Evolutionary conservation across 1,140 invertebrate genomes (phyloP), one percentile per base, ranked within the genome.

Genomic region (Rhagoletis pomonella): DNA sequence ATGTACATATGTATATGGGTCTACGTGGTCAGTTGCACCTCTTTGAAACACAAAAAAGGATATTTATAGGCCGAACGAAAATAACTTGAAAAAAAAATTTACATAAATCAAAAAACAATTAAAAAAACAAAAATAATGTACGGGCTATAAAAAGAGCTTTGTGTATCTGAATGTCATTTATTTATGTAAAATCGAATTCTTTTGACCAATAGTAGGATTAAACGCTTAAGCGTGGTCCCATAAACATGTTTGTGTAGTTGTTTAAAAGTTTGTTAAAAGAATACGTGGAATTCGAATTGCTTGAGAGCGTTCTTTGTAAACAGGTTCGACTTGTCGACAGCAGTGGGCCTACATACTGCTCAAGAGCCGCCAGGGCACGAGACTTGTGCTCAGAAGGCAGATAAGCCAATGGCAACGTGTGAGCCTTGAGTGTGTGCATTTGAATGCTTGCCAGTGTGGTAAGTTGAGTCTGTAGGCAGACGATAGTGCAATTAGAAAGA

Each of bases 381-480:
- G 67, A 73, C 42, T 12, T 47, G 17, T 4, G 14, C 42, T 73
- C 44, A n/a, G 67, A 5, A 47, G 14, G 14, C 67, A 67, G n/a
- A n/a, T n/a, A n/a, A 67, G 64, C 2, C 64, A 17, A 62, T 17
- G 19, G n/a, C 62, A 67, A 10, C 60, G 17, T 62, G 17, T 62
- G 9, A 62, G 9, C 9, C 17, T 62, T 62, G 14, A 12, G 60
- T 14, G 14, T 62, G 60, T 6, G 60, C 60, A n/a, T 62, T 3
- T 73, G 67, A 73, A 73, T 17, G 17, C 67, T 47, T 73, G 39
- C 67, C 42, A 73, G 67, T 73, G 67, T 12, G 60, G 17, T 17
- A 62, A 14, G 6, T 6, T 3, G 6, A 55, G 50, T 55, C 50
- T 6, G 50, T 9, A 55, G 50, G 9, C 50, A 55, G 50, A 55